Base-by-base conservation (phyloP, 2,888 invertebrate genomes). In the Cheilosia impressa region DNA sequence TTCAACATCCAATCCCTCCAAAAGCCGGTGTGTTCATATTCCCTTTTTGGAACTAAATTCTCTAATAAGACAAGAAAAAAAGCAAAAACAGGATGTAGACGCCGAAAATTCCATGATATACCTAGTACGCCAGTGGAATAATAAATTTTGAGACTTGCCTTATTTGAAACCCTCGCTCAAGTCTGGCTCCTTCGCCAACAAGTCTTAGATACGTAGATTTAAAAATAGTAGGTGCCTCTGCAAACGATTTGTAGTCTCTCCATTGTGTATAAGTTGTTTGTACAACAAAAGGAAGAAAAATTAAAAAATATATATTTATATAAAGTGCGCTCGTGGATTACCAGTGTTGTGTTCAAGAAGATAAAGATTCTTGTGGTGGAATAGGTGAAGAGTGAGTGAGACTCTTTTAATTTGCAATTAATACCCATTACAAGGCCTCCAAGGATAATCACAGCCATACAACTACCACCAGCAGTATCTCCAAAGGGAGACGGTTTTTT, bases 271-370 rank as follows among this genome's bases (percentile, higher is more conserved):
- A 55, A 27, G n/a, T 41, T 73, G 60, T 66, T 24, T 22, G 19
- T 55, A 15, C 19, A 50, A 22, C 27, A 63, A 43, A 38, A 53
- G 43, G 45, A 81, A 62, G 53, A 19, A 52, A 43, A 43, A 43
- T 43, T 43, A 0, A n/a, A n/a, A 43, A n/a, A n/a, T n/a, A n/a
- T n/a, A n/a, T 1, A 43, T 19, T 1, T 22, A 43, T 13, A 27
- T 17, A 17, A 9, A 65, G 19, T 75, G 68, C 69, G 55, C 80
- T 75, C 75, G 75, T 80, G 84, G 84, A 84, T 84, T 84, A 84
- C 84, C 84, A 84, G 84, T 84, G 84, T 50, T 76, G 84, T 84
- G 80, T 71, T 78, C 31, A 38, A 52, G 2, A 19, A 80, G 41
- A 65, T 47, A 9, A 45, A 69, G 22, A 34, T 27, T 47, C 47